Evolutionary conservation across 2,888 invertebrate species (phyloP).

Genomic region (Fragum whitleyi): DNA sequence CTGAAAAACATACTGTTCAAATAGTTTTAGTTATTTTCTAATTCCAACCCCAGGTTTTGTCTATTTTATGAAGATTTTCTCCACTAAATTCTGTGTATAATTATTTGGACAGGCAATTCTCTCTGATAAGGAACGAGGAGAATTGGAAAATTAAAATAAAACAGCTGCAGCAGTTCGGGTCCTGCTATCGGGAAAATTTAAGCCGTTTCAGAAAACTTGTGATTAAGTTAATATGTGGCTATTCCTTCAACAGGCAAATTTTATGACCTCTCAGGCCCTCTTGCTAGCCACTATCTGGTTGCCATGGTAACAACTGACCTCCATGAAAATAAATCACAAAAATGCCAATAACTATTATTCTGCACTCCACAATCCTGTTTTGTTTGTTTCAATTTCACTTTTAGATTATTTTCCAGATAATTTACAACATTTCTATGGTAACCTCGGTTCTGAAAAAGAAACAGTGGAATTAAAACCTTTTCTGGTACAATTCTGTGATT

Average conservation of each 20-base stretch:
- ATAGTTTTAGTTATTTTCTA: constrained; percentile 27
- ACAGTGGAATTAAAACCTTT: too few relatives aligned
- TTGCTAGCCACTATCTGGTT: constrained; percentile 63
- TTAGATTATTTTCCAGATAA: constrained; percentile 55
- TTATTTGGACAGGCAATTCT: constrained; percentile 56
- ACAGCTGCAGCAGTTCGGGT: constrained; percentile 50
- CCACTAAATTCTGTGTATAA: constrained; percentile 33
- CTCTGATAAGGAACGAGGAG: constrained; percentile 19
- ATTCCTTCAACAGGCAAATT: constrained; percentile 59
- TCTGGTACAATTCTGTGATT: too few relatives aligned
- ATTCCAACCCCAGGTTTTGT: constrained; percentile 23
- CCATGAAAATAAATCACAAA: constrained; percentile 66
- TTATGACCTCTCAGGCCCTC: constrained; percentile 61
- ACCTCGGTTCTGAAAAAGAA: neutral
- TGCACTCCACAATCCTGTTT: constrained; percentile 59
- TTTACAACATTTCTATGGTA: constrained; percentile 48
- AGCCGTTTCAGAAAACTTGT: constrained; percentile 57
- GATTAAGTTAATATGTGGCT: constrained; percentile 66
- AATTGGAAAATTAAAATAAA: constrained; percentile 52
- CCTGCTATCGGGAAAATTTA: constrained; percentile 53
- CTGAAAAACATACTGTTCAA: constrained; percentile 26
- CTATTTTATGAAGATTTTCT: constrained; percentile 21
- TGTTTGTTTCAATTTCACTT: constrained; percentile 67
- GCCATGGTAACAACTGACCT: constrained; percentile 65
- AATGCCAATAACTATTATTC: constrained; percentile 68